phyloP scores from a whole-genome alignment of 2,113 vertebrate genomes.

The Beaufortia kweichowensis region DNA sequence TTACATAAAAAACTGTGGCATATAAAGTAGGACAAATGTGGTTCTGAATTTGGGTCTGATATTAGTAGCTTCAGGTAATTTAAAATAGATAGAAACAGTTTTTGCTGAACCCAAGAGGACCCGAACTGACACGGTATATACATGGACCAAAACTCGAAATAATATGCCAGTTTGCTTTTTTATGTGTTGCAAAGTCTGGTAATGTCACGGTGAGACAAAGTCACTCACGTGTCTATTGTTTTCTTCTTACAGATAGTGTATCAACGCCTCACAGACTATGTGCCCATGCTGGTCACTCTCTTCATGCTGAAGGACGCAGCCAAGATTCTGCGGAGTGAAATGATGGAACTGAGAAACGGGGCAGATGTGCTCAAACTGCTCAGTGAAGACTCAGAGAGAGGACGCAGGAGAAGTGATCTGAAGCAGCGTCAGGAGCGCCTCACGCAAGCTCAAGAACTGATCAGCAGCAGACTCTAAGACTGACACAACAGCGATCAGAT shows the following conservation, averaged over 20 bases:
- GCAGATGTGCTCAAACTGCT: slow-evolving; percentile 26
- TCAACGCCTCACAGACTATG: slow-evolving; percentile 37
- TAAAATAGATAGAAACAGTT: too few species aligned
- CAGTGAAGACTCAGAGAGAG: slow-evolving; percentile 13
- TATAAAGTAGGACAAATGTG: too few species aligned
- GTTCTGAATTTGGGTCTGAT: too few species aligned
- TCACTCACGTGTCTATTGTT: too few species aligned
- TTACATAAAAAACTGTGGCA: too few species aligned
- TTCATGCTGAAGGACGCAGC: slow-evolving; percentile 36
- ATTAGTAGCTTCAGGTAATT: too few species aligned
- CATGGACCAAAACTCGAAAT: too few species aligned
- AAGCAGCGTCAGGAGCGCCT: slow-evolving; percentile 3
- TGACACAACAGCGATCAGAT: not conserved
- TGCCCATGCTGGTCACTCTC: slow-evolving; percentile 29
- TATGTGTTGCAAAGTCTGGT: too few species aligned
- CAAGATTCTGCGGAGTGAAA: slow-evolving; percentile 18
- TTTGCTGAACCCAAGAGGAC: too few species aligned
- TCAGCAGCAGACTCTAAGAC: slow-evolving; percentile 1
- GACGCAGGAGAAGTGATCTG: not conserved
- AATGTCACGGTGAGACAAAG: too few species aligned
- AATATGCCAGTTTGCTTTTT: too few species aligned
- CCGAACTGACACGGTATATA: too few species aligned
- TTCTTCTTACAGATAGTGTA: slow-evolving; percentile 21
- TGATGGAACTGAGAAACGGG: slow-evolving; percentile 18
- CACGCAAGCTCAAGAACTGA: slow-evolving; percentile 13